These are phyloP conservation scores for Eristalinus aeneus DNA, from an alignment of 2,888 invertebrate genomes.

Conservation along the genomic window DNA sequence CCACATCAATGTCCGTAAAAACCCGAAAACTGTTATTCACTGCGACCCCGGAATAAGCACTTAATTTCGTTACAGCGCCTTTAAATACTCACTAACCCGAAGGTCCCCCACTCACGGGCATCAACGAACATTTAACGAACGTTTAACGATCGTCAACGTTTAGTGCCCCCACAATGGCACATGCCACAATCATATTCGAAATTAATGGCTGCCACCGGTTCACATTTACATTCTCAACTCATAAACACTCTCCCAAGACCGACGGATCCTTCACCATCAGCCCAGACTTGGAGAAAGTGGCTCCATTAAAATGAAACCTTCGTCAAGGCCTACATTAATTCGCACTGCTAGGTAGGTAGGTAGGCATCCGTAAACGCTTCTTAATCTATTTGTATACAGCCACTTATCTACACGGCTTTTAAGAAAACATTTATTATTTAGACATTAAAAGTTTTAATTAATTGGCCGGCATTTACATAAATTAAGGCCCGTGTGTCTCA, in stretches of 20 bases:
- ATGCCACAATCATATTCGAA: neutral
- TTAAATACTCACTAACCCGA: too few relatives aligned
- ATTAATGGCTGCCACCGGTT: neutral
- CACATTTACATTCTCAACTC: neutral
- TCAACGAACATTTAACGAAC: too few relatives aligned
- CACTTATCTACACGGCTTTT: slow-evolving; percentile 30
- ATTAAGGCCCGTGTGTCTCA: slow-evolving; percentile 19
- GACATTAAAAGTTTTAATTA: slow-evolving; percentile 43
- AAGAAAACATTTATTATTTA: slow-evolving; percentile 48
- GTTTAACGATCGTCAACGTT: neutral
- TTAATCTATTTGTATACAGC: slow-evolving; percentile 16
- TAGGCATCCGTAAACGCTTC: neutral
- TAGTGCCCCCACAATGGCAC: neutral
- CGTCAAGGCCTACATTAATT: neutral
- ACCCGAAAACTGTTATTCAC: too few relatives aligned
- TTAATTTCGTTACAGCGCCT: too few relatives aligned
- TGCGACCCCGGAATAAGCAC: too few relatives aligned
- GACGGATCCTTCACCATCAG: neutral
- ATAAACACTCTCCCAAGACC: neutral
- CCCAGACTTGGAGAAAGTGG: neutral
- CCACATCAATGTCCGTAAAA: too few relatives aligned
- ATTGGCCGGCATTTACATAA: slow-evolving; percentile 52
- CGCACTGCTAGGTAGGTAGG: neutral
- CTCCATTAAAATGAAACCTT: neutral
- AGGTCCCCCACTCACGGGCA: too few relatives aligned